Conservation (phyloP, 2,888 invertebrate genomes). For the Drosophila siamana region DNA sequence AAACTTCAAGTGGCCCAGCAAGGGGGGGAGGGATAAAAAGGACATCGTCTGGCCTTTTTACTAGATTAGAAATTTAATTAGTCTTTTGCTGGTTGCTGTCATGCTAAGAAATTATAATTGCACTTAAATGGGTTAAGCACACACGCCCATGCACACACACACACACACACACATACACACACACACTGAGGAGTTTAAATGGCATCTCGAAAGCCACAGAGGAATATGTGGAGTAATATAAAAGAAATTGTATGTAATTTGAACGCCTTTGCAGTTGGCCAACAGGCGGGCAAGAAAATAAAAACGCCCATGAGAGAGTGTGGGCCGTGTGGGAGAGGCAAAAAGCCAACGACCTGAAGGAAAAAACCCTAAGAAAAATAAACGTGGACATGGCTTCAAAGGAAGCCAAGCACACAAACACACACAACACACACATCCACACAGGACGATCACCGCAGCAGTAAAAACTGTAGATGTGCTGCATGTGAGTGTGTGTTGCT, state of each 20-base stretch:
- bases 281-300: conserved; percentile 70
- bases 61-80: conserved; percentile 76
- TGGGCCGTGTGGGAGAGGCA: conserved; percentile 38
- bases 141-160: background rate
- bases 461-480: conserved; percentile 51
- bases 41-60: conserved; percentile 53
- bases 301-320: conserved; percentile 71
- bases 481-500: conserved; percentile 11
- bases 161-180: conserved; percentile 3
- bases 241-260: conserved; percentile 74
- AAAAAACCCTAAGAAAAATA: conserved; percentile 53
- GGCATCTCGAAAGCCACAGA: conserved; percentile 38
- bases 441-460: conserved; percentile 60
- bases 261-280: conserved; percentile 72
- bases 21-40: conserved; percentile 14
- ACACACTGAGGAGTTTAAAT: conserved; percentile 3
- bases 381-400: conserved; percentile 37
- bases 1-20: conserved; percentile 1
- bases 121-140: conserved; percentile 29
- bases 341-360: conserved; percentile 75
- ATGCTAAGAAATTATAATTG: conserved; percentile 67
- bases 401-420: conserved; percentile 52
- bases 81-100: conserved; percentile 29
- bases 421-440: too few species aligned
- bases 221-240: conserved; percentile 37